phyloP scores from a whole-genome alignment of 2,113 vertebrate genomes.

The Grammomys surdaster region DNA sequence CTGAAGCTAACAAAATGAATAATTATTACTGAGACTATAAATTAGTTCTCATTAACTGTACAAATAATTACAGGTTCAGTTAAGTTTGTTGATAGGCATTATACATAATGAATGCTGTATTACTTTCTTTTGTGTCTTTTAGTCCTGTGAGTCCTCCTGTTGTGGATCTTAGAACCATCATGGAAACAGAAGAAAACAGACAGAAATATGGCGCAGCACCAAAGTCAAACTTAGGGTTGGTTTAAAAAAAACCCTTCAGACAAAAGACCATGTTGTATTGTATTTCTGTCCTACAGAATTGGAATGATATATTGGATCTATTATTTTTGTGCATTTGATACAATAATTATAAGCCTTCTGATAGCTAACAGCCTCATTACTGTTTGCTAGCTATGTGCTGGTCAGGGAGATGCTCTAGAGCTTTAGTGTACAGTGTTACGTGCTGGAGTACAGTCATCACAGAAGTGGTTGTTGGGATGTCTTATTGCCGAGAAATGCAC shows the following conservation, averaged over 20 bases:
- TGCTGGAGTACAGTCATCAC: background rate
- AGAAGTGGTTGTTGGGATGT: background rate
- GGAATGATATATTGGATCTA: background rate
- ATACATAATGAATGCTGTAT: conserved; percentile 75
- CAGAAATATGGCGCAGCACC: conserved; percentile 90
- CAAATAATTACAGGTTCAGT: conserved; percentile 78
- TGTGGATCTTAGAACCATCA: conserved; percentile 96
- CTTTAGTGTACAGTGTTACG: background rate
- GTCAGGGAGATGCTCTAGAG: conserved; percentile 5
- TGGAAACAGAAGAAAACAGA: conserved; percentile 96
- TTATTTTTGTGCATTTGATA: conserved; percentile 37
- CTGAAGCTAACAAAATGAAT: conserved; percentile 82
- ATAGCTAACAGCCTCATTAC: background rate
- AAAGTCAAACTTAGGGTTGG: conserved; percentile 90
- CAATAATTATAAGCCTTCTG: conserved; percentile 42
- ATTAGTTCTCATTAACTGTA: conserved; percentile 62
- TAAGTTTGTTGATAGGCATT: conserved; percentile 75
- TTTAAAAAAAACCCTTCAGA: conserved; percentile 73
- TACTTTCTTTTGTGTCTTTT: conserved; percentile 81
- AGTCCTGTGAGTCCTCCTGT: conserved; percentile 92
- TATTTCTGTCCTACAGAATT: conserved; percentile 31
- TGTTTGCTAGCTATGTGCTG: conserved; percentile 47
- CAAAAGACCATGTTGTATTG: conserved; percentile 45
- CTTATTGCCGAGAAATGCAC: background rate
- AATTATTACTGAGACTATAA: conserved; percentile 71